Evolutionary conservation across 2,113 vertebrate species (phyloP), one percentile per base, ranked within the genome.

Genomic region (Epinephelus lanceolatus): DNA sequence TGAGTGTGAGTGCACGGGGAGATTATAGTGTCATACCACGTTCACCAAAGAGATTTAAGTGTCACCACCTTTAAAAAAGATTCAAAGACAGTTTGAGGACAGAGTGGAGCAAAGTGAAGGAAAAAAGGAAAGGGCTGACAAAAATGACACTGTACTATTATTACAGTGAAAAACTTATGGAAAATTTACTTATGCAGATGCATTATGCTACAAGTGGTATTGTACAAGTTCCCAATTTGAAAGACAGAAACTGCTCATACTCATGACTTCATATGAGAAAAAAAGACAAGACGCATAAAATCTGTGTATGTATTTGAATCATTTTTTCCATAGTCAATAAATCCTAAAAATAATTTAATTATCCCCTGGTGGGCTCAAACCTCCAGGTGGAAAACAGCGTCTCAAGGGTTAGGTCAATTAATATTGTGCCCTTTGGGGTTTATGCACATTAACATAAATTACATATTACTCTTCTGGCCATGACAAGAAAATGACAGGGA

Each of bases 371-470:
- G 2, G 5, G 33, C 17, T 2, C 19, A 23, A 47, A 63, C n/a
- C 52, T 59, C 55, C 47, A 19, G 3, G 25, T 77, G 4, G 23
- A 73, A 66, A 53, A 2, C 30, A 30, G 37, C 19, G 21, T 67
- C 9, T 78, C 45, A 45, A 51, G 73, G 61, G 78, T 73, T 40
- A 45, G 17, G 53, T 70, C 45, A 75, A 60, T 77, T 72, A 70
- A 78, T 69, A 76, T 71, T 40, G 23, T 49, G 45, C 47, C 80
- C 37, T 79, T 25, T 53, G 23, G 59, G 63, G 0, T 67, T 69
- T 56, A 56, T 19, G 19, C 40, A 71, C 47, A 76, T 86, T 60
- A 71, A 65, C 61, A 65, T 86, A 67, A 62, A 78, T 78, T 37
- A 82, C 23, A 68, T 27, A 19, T 71, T 72, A 42, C 55, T 75